A percentile compares a stretch with the other conserved stretches of the same genome.
phyloP scores from a whole-genome alignment of 2,113 vertebrate species.

The Mesembrinibis cayennensis region DNA sequence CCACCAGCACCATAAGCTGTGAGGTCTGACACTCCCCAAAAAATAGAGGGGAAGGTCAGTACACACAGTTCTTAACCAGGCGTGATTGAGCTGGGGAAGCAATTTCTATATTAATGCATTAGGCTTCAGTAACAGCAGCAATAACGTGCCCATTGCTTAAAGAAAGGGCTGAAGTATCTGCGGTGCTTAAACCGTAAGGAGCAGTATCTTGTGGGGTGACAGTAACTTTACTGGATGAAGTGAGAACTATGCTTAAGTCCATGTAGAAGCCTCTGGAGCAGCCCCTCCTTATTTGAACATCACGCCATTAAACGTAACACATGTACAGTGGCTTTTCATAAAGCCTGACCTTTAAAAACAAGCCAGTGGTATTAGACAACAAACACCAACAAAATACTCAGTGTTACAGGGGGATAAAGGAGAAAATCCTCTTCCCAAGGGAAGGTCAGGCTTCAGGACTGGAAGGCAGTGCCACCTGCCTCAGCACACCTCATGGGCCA shows the following conservation, averaged over 20 bases:
- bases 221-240: background rate
- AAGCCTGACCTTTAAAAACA: slow-evolving; percentile 25
- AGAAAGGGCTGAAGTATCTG: background rate
- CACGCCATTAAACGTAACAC: background rate
- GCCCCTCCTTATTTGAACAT: background rate
- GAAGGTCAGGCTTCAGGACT: background rate
- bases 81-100: background rate
- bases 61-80: background rate
- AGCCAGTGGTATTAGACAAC: background rate
- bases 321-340: background rate
- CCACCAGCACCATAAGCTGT: background rate
- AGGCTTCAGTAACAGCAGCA: rapidly evolving
- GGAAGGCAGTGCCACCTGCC: background rate
- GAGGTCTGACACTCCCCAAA: background rate
- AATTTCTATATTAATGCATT: background rate
- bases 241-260: background rate
- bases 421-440: background rate
- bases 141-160: background rate
- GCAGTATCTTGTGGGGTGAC: background rate
- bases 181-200: background rate
- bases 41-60: background rate
- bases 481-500: background rate
- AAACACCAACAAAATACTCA: background rate
- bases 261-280: background rate
- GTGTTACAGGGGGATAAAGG: background rate